Percentiles rank a stretch among this genome's conserved stretches.
Evolutionary conservation across 2,797 vertebrate genomes (phyloP).

Genomic region (Spinus pinus): DNA sequence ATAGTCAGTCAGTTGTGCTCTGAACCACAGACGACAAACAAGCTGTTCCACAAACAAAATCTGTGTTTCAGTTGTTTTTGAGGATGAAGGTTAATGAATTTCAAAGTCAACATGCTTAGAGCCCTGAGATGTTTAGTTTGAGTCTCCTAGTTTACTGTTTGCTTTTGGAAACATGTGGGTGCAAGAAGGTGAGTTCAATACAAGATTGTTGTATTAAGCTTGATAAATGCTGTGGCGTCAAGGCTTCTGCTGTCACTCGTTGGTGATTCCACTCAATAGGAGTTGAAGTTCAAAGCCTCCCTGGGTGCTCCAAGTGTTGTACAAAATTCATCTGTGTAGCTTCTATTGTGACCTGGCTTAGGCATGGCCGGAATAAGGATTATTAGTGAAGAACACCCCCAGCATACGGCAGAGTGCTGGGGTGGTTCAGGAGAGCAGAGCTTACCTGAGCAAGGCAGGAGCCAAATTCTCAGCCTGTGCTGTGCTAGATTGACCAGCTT

Average conservation of each 20-base stretch:
- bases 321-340: neutral
- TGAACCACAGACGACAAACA: neutral
- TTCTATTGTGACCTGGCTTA: neutral
- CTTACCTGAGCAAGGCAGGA: neutral
- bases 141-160: neutral
- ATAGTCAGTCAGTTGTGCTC: neutral
- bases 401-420: neutral
- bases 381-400: neutral
- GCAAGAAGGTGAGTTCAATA: neutral
- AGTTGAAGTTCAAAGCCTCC: neutral
- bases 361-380: neutral
- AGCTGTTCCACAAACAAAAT: neutral
- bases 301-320: neutral
- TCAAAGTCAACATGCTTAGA: neutral
- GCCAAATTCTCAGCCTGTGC: neutral
- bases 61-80: neutral
- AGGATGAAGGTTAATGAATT: neutral
- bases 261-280: neutral
- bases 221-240: neutral
- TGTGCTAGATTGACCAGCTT: neutral
- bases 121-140: neutral
- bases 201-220: neutral
- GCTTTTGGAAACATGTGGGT: neutral
- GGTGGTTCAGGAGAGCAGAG: neutral
- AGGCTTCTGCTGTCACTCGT: neutral